Evolutionary conservation across 1,140 invertebrate genomes (phyloP), one percentile per base, ranked within the genome.

Genomic region (Hydropsyche tenuis): DNA sequence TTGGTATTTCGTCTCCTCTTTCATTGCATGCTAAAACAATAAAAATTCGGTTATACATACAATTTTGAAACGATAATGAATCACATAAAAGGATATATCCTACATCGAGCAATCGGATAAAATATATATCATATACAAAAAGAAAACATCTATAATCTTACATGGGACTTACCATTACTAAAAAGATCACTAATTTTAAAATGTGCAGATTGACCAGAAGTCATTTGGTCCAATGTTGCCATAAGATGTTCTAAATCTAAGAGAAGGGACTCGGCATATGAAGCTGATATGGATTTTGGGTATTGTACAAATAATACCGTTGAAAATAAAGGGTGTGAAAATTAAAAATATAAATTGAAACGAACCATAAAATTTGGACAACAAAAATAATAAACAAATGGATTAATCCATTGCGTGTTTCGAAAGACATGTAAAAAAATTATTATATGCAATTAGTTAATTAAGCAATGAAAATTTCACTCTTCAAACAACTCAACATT

Each of bases 161-260:
- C 23, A 48, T 48, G 5, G 43, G 5, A 85, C 85, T 86, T 83
- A 86, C 85, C 85, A 81, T 83, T 81, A 78, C 83, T 84, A 14
- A 86, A 79, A 79, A 86, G 80, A 75, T 86, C 85, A 74, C 84
- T 85, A 80, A 86, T 85, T 81, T 86, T 86, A 79, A 86, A 80
- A 74, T 75, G 76, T 77, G 81, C 81, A 75, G 84, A 84, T 78
- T 86, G 83, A 81, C 83, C 84, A 77, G 85, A 83, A 80, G 85
- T 84, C 83, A 86, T 86, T 82, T 85, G 85, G 79, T 86, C 85
- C 81, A 86, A 78, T 72, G 84, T 86, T 76, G 85, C 83, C 85
- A 86, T 86, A 64, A 86, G 83, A 80, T 88, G 86, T 85, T 88
- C 87, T 85, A 88, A 84, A 80, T 88, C 87, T 84, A 88, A 86